A percentile compares a stretch with the other conserved stretches of the same genome.
These are phyloP conservation scores for Aleiodes sp. DNA, from an alignment of 1,140 invertebrate species.

Conservation along the genomic window DNA sequence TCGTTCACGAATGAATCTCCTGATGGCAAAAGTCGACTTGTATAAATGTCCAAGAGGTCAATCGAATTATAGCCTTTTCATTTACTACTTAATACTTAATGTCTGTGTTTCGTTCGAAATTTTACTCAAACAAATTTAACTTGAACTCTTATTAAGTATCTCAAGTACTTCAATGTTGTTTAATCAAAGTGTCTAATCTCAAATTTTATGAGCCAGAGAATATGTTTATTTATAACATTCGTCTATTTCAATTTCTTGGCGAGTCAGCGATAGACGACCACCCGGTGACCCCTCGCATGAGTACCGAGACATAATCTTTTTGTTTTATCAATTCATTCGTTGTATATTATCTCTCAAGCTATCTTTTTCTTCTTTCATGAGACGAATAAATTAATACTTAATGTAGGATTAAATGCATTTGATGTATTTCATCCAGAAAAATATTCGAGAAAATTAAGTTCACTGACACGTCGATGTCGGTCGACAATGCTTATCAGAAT, in stretches of 20 bases:
- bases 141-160: too few relatives aligned
- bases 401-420: too few relatives aligned
- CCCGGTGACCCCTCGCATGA: not conserved
- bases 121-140: too few relatives aligned
- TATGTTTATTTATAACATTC: not conserved
- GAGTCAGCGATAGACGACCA: not conserved
- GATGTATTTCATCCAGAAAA: too few relatives aligned
- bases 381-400: too few relatives aligned
- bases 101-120: constrained; percentile 11
- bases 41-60: not conserved
- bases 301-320: not conserved
- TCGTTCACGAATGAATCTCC: not conserved
- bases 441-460: too few relatives aligned
- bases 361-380: not conserved
- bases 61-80: constrained; percentile 5
- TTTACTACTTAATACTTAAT: not conserved
- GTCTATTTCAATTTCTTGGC: not conserved
- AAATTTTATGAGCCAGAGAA: not conserved
- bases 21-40: constrained; percentile 1
- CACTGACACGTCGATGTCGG: not conserved
- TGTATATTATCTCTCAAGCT: not conserved
- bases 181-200: not conserved
- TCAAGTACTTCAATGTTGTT: too few relatives aligned
- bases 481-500: not conserved
- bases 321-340: not conserved